A percentile compares a stretch with the other conserved stretches of the same genome.
Evolutionary conservation across 2,888 invertebrate species (phyloP).

Genomic region (Lepetodrilus schrolli): DNA sequence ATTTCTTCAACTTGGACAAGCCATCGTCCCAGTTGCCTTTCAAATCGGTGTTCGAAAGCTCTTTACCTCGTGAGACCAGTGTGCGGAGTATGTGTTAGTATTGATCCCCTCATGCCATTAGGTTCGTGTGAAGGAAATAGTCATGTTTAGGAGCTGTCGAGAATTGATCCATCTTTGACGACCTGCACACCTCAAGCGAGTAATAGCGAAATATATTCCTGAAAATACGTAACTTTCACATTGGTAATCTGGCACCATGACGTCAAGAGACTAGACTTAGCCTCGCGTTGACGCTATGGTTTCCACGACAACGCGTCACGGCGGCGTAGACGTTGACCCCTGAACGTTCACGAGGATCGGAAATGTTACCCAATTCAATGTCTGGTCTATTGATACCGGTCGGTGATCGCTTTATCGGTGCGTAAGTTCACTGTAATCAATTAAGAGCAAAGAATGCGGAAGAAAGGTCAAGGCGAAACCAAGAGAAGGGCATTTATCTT

Average conservation of each 20-base stretch:
- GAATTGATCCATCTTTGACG: too few species aligned
- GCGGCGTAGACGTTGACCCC: too few species aligned
- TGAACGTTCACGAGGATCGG: too few species aligned
- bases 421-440: too few species aligned
- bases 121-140: neutral
- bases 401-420: too few species aligned
- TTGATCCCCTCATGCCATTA: neutral
- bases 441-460: too few species aligned
- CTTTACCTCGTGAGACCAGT: neutral
- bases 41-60: neutral
- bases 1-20: constrained; percentile 11
- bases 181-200: neutral
- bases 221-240: neutral
- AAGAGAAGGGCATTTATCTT: too few species aligned
- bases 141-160: too few species aligned
- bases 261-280: neutral
- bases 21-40: neutral
- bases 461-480: too few species aligned
- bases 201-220: neutral
- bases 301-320: constrained; percentile 8
- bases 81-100: neutral
- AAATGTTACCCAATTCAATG: too few species aligned
- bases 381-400: too few species aligned
- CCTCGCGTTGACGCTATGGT: neutral
- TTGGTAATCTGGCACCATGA: neutral